Evolutionary conservation across 2,797 vertebrate genomes (phyloP).

Genomic region (Distichodus sexfasciatus): DNA sequence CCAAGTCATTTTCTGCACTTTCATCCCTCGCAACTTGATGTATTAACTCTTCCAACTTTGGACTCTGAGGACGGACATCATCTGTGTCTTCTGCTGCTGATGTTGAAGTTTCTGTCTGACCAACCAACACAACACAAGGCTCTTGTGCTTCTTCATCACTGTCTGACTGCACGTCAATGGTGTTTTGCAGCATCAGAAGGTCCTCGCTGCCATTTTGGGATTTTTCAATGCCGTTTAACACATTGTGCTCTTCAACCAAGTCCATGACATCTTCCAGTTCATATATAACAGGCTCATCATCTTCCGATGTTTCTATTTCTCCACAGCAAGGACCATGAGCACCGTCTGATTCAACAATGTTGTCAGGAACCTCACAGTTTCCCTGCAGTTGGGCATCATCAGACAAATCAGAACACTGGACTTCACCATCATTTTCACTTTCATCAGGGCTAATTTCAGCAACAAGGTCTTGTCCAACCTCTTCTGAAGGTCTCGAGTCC

Average conservation of each 20-base stretch:
- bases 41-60: conserved; percentile 29
- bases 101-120: background rate
- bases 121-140: background rate
- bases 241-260: background rate
- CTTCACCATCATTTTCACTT: background rate
- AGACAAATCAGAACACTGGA: background rate
- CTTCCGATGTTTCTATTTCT: conserved; percentile 38
- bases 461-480: background rate
- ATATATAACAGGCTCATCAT: conserved; percentile 20
- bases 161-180: conserved; percentile 20
- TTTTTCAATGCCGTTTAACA: conserved; percentile 4
- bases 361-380: background rate
- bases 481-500: background rate
- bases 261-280: conserved; percentile 12
- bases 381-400: background rate
- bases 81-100: no score
- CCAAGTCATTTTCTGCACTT: conserved; percentile 17
- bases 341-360: conserved; percentile 14
- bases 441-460: background rate
- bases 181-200: background rate
- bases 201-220: background rate
- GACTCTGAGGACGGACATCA: background rate
- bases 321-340: conserved; percentile 22
- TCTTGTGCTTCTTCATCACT: background rate
- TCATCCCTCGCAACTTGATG: conserved; percentile 37